A percentile compares a stretch with the other conserved stretches of the same genome.
Evolutionary conservation across 2,113 vertebrate genomes (phyloP).

Genomic region (Chamaetylas fuelleborni): DNA sequence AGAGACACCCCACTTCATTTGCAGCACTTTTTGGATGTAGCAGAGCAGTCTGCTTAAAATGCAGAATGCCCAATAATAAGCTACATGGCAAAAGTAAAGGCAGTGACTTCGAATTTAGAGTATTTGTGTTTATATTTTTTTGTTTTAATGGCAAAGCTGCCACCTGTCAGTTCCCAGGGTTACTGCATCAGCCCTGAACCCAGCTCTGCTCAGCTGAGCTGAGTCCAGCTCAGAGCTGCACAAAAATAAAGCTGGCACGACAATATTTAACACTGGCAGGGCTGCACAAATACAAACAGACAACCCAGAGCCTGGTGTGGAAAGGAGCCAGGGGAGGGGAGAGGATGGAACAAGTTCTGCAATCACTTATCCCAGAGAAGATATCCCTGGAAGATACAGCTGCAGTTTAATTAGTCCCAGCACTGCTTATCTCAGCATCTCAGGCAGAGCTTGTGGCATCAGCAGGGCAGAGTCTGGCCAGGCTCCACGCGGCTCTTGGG

Average conservation of each 20-base stretch:
- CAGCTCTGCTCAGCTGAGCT: neutral
- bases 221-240: neutral
- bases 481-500: accelerated
- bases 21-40: neutral
- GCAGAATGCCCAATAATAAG: neutral
- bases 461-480: neutral
- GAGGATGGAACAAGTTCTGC: neutral
- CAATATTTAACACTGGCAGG: neutral
- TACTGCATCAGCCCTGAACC: conserved; percentile 20
- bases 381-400: neutral
- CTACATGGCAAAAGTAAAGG: neutral
- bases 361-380: neutral
- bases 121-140: neutral
- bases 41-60: neutral
- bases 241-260: neutral
- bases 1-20: neutral
- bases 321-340: neutral
- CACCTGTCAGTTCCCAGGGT: conserved; percentile 46
- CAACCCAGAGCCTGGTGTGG: neutral
- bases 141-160: conserved; percentile 64
- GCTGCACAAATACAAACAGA: neutral
- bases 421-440: neutral
- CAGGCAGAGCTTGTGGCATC: neutral
- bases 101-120: neutral
- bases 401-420: neutral